A percentile compares a stretch with the other conserved stretches of the same genome.
Conservation (phyloP, 2,797 vertebrate species). For the Cynodonichthys magdalenae region DNA sequence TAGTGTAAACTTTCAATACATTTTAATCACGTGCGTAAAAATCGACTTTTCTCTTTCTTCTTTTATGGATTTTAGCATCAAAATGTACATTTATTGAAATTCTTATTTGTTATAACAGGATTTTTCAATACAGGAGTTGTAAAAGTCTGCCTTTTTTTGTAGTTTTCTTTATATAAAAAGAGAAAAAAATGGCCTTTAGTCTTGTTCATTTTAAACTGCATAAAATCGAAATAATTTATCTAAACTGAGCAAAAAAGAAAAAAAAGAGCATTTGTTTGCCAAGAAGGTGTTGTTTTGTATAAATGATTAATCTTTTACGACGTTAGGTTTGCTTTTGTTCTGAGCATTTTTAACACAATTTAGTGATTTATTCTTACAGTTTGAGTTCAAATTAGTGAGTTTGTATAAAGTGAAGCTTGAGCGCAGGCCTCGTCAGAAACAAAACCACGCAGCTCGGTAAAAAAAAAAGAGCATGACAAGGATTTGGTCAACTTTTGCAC, state of each 20-base stretch:
- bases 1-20: background rate
- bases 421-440: background rate
- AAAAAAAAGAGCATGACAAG: slow-evolving; percentile 66
- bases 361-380: too few species aligned
- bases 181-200: background rate
- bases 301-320: too few species aligned
- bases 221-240: too few species aligned
- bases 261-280: too few species aligned
- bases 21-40: background rate
- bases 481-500: slow-evolving; percentile 89
- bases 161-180: background rate
- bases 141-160: too few species aligned
- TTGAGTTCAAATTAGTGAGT: slow-evolving; percentile 8
- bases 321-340: too few species aligned
- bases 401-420: slow-evolving; percentile 10
- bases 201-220: too few species aligned
- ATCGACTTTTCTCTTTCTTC: background rate
- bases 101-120: background rate
- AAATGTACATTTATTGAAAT: background rate
- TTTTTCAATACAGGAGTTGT: too few species aligned
- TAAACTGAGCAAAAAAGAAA: too few species aligned
- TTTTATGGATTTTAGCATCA: background rate
- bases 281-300: too few species aligned
- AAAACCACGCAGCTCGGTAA: background rate
- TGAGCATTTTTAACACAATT: background rate